A percentile compares a stretch with the other conserved stretches of the same genome.
These are phyloP conservation scores for Florisuga fusca DNA, from an alignment of 2,797 vertebrate species.

Conservation along the genomic window DNA sequence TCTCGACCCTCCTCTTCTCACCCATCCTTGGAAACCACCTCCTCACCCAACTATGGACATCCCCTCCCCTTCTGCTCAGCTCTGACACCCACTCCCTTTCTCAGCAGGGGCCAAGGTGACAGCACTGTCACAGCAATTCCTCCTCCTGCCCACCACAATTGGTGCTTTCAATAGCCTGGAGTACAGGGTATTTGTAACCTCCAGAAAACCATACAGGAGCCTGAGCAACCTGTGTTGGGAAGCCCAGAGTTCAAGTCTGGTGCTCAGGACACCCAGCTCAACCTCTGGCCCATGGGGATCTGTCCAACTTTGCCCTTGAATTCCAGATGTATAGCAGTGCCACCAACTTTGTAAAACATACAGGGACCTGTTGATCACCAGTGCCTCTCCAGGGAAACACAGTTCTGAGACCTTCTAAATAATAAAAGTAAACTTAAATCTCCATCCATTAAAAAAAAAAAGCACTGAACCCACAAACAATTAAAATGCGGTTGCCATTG, in stretches of 20 bases:
- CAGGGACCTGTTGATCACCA: background rate
- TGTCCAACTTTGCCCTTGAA: background rate
- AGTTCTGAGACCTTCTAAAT: background rate
- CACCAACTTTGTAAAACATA: background rate
- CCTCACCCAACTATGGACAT: background rate
- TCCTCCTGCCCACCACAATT: background rate
- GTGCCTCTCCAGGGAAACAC: background rate
- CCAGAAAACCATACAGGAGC: background rate
- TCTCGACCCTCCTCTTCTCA: background rate
- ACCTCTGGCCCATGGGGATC: background rate
- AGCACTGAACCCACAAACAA: background rate
- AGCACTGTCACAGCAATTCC: background rate
- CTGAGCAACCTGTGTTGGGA: background rate
- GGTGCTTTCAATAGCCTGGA: background rate
- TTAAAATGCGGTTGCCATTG: background rate
- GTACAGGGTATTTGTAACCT: background rate
- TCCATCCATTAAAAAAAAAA: background rate
- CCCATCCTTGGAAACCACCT: constrained; percentile 4
- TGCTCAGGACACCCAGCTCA: background rate
- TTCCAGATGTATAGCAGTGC: background rate
- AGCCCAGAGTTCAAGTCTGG: background rate
- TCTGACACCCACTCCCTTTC: background rate
- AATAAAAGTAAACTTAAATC: background rate
- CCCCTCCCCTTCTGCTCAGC: background rate
- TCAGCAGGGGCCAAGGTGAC: background rate